Evolutionary conservation across 2,888 invertebrate species (phyloP), one percentile per base, ranked within the genome.

Genomic region (Mythimna ferrago): DNA sequence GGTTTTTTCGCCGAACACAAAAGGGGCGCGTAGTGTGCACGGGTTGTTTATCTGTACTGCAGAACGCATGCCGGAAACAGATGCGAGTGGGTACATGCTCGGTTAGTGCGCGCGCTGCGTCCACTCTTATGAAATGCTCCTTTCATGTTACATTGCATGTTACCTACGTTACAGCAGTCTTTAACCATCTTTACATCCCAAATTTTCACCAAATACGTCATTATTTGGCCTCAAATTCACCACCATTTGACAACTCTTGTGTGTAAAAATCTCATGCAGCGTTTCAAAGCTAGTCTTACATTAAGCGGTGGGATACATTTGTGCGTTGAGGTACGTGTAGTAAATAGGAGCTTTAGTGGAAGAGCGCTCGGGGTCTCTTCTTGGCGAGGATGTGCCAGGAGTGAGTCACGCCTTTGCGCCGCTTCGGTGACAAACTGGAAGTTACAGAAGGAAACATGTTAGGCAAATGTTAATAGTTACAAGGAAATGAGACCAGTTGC

Each of bases 331-430:
- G 68, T 76, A 85, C 76, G 80, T 76, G 5, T 32, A 21, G 78
- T 67, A 57, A 26, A 69, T 76, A 65, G 14, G 73, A 78, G 58
- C 53, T 62, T 80, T 87, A 96, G 77, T 94, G 94, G 88, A 96
- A 96, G 10, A 96, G 90, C 0, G 95, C 95, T 9, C 96, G 88
- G 0, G 96, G 96, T 79, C 95, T 89, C 86, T 95, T 96, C 89
- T 96, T 96, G 6, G 95, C 91, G 1, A 96, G 90, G 44, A 95
- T 88, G 71, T 95, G 95, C 96, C 96, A 96, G 0, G 95, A 93
- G 73, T 94, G 94, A 0, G 92, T 87, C n/a, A 94, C 85, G 6
- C 95, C 94, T 82, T 95, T 95, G 71, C 94, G 95, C 10, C 94
- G 88, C 80, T 96, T 96, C 2, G 96, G 96, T 68, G 96, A 96